phyloP scores from a whole-genome alignment of 2,888 invertebrate genomes.

The Hemicrepidius hirtus region DNA sequence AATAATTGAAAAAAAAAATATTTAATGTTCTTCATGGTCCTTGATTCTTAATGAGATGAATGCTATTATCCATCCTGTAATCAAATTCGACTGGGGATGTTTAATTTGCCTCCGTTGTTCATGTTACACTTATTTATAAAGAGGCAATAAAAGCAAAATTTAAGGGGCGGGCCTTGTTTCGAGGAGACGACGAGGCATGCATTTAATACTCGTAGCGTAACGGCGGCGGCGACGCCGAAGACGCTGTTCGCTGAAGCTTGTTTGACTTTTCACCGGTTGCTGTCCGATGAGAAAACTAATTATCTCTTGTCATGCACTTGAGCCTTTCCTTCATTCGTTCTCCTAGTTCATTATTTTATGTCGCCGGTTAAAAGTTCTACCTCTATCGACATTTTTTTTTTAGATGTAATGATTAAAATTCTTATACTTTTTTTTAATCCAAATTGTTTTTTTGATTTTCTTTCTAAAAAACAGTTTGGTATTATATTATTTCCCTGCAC shows the following conservation, averaged over 20 bases:
- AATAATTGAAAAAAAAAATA: too few relatives aligned
- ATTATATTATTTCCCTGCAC: too few relatives aligned
- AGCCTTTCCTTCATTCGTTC: slow-evolving; percentile 58
- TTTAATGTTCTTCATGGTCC: too few relatives aligned
- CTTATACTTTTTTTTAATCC: too few relatives aligned
- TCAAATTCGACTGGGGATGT: slow-evolving; percentile 29
- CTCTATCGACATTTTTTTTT: slow-evolving; percentile 8
- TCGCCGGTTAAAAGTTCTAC: slow-evolving; percentile 36
- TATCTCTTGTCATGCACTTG: slow-evolving; percentile 64
- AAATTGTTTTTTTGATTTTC: too few relatives aligned
- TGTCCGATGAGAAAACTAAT: slow-evolving; percentile 68
- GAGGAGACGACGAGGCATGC: slow-evolving; percentile 35
- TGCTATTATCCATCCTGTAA: slow-evolving; percentile 9
- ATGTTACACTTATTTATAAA: slow-evolving; percentile 47
- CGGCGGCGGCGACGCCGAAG: slow-evolving; percentile 18
- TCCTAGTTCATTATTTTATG: slow-evolving; percentile 62
- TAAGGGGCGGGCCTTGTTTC: slow-evolving; percentile 41
- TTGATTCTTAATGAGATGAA: too few relatives aligned
- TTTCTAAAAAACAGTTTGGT: too few relatives aligned
- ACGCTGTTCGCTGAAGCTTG: slow-evolving; percentile 54
- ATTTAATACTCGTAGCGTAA: slow-evolving; percentile 47
- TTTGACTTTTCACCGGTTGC: slow-evolving; percentile 60
- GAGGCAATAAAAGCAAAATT: slow-evolving; percentile 48
- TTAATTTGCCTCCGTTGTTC: slow-evolving; percentile 36
- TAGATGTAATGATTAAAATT: too few relatives aligned